These are phyloP conservation scores for Spea multiplicata DNA, from an alignment of 2,113 vertebrate genomes.

Conservation along the genomic window DNA sequence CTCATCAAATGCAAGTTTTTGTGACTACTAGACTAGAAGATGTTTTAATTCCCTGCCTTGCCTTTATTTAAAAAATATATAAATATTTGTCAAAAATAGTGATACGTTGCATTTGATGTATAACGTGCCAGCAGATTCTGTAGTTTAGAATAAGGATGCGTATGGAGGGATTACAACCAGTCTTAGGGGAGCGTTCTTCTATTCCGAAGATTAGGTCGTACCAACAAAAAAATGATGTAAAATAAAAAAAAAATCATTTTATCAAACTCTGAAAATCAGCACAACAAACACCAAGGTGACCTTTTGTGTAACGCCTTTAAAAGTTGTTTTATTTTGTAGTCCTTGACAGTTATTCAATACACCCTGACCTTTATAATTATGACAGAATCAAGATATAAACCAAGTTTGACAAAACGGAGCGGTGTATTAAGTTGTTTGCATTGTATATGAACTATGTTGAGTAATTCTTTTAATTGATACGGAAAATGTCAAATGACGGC, in stretches of 20 bases:
- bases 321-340: constrained; percentile 32
- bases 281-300: constrained; percentile 40
- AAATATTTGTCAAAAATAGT: no score
- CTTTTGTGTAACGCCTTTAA: constrained; percentile 20
- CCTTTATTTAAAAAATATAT: no score
- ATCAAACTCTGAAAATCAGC: constrained; percentile 21
- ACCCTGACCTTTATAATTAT: constrained; percentile 46
- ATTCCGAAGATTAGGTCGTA: not conserved
- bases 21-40: no score
- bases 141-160: no score
- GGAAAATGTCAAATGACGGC: constrained; percentile 31
- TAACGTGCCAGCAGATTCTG: no score
- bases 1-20: no score
- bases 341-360: constrained; percentile 44
- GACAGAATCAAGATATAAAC: constrained; percentile 46
- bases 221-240: not conserved
- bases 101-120: no score
- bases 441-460: not conserved
- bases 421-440: constrained; percentile 18
- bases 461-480: constrained; percentile 34
- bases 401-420: constrained; percentile 28
- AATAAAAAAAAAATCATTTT: not conserved
- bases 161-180: no score
- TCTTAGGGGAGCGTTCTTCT: no score
- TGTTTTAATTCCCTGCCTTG: no score